Evolutionary conservation across 2,113 vertebrate genomes (phyloP), one percentile per base, ranked within the genome.

Genomic region (Otolemur garnettii): DNA sequence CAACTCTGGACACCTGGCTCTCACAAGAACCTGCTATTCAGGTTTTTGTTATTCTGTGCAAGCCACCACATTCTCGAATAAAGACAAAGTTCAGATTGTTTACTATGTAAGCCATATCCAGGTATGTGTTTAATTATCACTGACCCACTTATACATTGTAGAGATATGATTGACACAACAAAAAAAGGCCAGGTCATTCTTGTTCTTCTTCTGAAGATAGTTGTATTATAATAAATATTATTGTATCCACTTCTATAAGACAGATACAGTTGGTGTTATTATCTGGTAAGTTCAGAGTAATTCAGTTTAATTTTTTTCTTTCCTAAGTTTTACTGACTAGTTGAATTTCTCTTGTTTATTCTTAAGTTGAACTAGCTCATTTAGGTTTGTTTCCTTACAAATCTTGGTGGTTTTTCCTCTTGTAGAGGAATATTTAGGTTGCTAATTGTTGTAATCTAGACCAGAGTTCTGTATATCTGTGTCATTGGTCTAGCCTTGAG

Each of bases 11-110:
- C 13, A 77, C 38, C 22, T 69, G 53, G 21, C 22, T 50, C 24
- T 64, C 68, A 69, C 15, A 92, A 62, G 78, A 92, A 88, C 83
- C 78, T 69, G 42, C 50, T 82, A 35, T 74, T 87, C 92, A 87
- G 55, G 55, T 88, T 92, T 83, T 78, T 57, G 33, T 62, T 83
- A n/a, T 84, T 69, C 17, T 88, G 9, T 7, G 45, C n/a, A 59
- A 35, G 38, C 12, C 26, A 83, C 8, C 1, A 84, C 55, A 35
- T 94, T 94, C 69, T 79, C 33, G 38, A 1, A 26, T 60, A 68
- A 45, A 87, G 42, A 74, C 68, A 22, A 80, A 66, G 57, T 26
- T 78, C 59, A 75, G 28, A 75, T 78, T 30, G 7, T 72, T 33
- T 85, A 24, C 71, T 77, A n/a, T 50, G 19, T 82, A 87, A 82